These are phyloP conservation scores for Nephrotoma flavescens DNA, from an alignment of 2,888 invertebrate genomes.

Conservation along the genomic window DNA sequence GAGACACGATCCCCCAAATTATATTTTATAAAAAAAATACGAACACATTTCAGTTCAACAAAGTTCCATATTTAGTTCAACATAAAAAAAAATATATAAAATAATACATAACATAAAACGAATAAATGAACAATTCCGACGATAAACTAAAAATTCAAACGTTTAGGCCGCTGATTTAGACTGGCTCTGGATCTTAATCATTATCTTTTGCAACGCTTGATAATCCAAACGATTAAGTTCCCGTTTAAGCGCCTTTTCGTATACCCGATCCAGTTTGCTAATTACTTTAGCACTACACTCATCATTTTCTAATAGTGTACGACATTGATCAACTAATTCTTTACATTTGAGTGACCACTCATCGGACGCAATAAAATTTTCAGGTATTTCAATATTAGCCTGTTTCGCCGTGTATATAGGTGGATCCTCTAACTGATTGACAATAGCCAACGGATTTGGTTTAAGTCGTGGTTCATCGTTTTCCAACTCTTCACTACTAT, in stretches of 20 bases:
- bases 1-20: too few relatives aligned
- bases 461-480: neutral
- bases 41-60: too few relatives aligned
- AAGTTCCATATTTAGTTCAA: too few relatives aligned
- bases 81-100: too few relatives aligned
- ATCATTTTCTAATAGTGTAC: neutral
- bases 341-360: neutral
- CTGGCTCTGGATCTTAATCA: neutral
- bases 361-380: neutral
- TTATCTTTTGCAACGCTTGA: neutral
- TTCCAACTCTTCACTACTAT: neutral
- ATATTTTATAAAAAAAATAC: too few relatives aligned
- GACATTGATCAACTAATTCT: neutral
- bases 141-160: neutral
- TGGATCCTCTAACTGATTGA: neutral
- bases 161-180: neutral
- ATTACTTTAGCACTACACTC: neutral
- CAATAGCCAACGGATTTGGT: neutral
- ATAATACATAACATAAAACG: neutral
- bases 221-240: neutral
- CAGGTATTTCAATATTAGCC: neutral
- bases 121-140: neutral
- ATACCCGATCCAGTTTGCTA: neutral
- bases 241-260: neutral
- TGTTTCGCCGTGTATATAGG: neutral